Evolutionary conservation across 2,113 vertebrate species (phyloP), one percentile per base, ranked within the genome.

Genomic region (Osmerus eperlanus): DNA sequence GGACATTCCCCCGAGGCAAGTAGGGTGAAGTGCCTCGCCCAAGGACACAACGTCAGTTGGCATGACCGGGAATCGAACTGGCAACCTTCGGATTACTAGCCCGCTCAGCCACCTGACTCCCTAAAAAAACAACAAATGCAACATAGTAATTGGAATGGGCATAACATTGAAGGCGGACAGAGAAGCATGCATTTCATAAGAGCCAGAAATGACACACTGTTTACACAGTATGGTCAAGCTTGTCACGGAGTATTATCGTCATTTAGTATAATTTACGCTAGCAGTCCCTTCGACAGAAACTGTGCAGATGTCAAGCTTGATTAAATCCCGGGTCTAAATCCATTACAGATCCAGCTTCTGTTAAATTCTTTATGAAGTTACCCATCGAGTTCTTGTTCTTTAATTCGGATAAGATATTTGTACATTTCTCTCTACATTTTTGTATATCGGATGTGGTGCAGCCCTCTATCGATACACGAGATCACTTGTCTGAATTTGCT

Each of bases 231-330:
- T 23, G 76, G 67, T 73, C 83, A 47, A 52, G 65, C 78, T 78
- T 88, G 87, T 88, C 87, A 81, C 64, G 66, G 12, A 76, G 74
- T 36, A 74, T 90, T 85, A 89, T 59, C 81, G 88, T 90, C 86
- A 88, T 74, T 73, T 81, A 78, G 68, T 32, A 68, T 73, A 81
- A 84, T 87, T 85, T 89, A 84, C 81, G 74, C 75, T 78, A 81
- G 84, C 75, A 75, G 81, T 78, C 73, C 68, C 51, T 77, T 78
- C 78, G 78, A 60, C 79, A 74, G 78, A 82, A 86, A 79, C 83
- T 15, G 8, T 74, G 80, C 85, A 88, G 86, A 87, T 88, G 88
- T 87, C 85, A 79, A 83, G 78, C 82, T 81, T 86, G 89, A 89
- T 86, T 88, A 83, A 88, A 80, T 76, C 78, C 58, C 67, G 67